Percentiles rank a stretch among this genome's conserved stretches.
phyloP scores from a whole-genome alignment of 2,113 vertebrate species.

The Bufo bufo region DNA sequence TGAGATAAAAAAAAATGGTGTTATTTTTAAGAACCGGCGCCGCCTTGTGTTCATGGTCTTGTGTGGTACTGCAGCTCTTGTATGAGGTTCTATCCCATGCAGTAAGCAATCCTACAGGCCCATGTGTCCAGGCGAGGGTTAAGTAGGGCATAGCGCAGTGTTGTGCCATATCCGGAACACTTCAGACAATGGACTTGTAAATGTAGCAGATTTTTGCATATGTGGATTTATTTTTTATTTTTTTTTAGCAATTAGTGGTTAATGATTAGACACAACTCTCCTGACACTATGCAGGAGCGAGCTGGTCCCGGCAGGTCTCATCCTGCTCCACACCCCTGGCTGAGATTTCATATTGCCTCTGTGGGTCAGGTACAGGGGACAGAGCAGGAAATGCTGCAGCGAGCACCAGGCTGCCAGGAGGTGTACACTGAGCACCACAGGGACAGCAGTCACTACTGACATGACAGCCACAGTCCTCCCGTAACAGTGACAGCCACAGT shows the following conservation, averaged over 20 bases:
- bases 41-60: too few relatives aligned
- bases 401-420: not conserved
- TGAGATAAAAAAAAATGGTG: too few relatives aligned
- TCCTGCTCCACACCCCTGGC: slow-evolving; percentile 12
- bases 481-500: not conserved
- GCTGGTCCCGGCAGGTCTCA: slow-evolving; percentile 41
- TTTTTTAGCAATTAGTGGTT: slow-evolving; percentile 53
- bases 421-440: not conserved
- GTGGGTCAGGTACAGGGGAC: slow-evolving; percentile 22
- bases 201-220: slow-evolving; percentile 38
- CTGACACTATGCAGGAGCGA: slow-evolving; percentile 8
- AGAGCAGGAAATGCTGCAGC: not conserved
- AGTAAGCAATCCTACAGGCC: not conserved
- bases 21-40: too few relatives aligned
- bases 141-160: not conserved
- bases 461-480: not conserved
- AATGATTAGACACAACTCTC: slow-evolving; percentile 44
- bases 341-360: not conserved
- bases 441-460: not conserved
- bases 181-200: slow-evolving; percentile 9
- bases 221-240: slow-evolving; percentile 15
- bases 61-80: too few relatives aligned
- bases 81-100: too few relatives aligned
- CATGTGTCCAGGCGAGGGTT: slow-evolving; percentile 9
- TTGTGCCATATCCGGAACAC: slow-evolving; percentile 22